Conservation (phyloP, 1,140 invertebrate species). For the Berghia stephanieae region DNA sequence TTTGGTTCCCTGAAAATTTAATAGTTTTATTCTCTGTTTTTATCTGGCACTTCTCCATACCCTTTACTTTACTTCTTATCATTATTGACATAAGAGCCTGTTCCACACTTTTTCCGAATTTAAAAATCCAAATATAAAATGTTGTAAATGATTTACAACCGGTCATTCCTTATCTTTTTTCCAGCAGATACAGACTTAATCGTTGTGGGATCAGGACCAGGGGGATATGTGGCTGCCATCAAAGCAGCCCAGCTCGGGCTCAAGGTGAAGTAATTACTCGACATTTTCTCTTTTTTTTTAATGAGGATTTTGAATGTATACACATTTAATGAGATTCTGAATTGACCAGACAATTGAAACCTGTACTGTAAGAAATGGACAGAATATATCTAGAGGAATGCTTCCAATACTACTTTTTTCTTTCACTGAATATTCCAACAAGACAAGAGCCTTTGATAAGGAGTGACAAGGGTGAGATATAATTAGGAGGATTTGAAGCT, state of each 20-base stretch:
- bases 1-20: neutral
- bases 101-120: too few species aligned
- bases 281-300: neutral
- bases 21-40: neutral
- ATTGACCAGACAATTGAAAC: neutral
- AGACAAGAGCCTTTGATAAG: too few species aligned
- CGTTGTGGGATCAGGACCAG: slow-evolving; percentile 97
- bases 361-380: too few species aligned
- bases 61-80: neutral
- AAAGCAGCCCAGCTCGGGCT: slow-evolving; percentile 98
- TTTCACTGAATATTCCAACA: too few species aligned
- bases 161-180: slow-evolving; percentile 15
- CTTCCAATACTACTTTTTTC: too few species aligned
- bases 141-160: neutral
- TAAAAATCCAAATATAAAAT: too few species aligned
- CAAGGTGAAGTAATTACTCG: slow-evolving; percentile 75
- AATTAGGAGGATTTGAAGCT: too few species aligned
- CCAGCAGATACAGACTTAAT: slow-evolving; percentile 79
- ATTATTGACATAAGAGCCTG: neutral
- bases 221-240: slow-evolving; percentile 99
- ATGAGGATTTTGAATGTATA: neutral
- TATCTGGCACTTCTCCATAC: neutral
- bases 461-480: too few species aligned
- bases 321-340: neutral
- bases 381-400: too few species aligned